phyloP scores from a whole-genome alignment of 2,888 invertebrate species.

The Conomelus anceps region DNA sequence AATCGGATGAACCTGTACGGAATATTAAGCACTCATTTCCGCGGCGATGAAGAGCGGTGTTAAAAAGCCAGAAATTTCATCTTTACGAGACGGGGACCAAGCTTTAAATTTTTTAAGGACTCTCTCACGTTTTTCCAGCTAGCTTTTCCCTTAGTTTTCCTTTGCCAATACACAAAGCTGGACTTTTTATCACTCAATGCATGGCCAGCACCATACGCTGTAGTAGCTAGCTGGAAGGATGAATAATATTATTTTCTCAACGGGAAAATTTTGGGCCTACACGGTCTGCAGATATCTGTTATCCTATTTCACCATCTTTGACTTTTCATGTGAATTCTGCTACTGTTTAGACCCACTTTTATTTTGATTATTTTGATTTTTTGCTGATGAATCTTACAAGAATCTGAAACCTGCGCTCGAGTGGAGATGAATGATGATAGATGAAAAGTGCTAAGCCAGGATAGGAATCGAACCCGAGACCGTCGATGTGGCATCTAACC shows the following conservation, averaged over 20 bases:
- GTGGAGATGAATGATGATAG: no score
- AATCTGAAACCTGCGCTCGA: no score
- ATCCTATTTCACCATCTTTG: no score
- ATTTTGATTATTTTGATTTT: no score
- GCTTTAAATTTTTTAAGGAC: background rate
- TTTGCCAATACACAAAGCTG: background rate
- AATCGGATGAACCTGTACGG: background rate
- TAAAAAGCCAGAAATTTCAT: background rate
- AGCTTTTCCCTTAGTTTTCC: background rate
- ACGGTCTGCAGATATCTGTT: no score
- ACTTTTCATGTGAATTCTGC: no score
- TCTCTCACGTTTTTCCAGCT: background rate
- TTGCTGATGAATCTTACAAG: no score
- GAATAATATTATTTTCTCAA: background rate
- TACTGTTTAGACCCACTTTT: no score
- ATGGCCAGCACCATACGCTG: background rate
- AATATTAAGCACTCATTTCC: background rate
- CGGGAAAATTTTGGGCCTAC: no score
- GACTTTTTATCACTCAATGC: background rate
- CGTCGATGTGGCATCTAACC: no score
- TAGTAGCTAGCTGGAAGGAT: background rate
- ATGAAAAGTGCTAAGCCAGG: no score
- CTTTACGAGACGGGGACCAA: background rate
- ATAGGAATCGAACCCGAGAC: no score
- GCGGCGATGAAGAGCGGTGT: background rate